These are phyloP conservation scores for Syrphus vitripennis DNA, from an alignment of 2,888 invertebrate genomes.

Conservation along the genomic window DNA sequence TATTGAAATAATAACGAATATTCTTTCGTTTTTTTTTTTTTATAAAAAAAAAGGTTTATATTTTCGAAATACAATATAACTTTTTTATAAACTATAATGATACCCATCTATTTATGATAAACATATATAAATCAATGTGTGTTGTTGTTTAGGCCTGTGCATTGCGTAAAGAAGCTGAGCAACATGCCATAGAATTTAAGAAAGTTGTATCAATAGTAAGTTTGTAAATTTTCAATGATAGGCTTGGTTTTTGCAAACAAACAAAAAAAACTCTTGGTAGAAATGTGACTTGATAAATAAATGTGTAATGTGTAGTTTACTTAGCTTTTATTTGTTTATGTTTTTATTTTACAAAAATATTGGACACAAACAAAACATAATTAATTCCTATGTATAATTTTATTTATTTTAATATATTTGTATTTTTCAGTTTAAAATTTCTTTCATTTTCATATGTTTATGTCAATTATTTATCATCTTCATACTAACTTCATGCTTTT, in stretches of 20 bases:
- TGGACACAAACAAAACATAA: neutral
- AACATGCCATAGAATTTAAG: constrained; percentile 88
- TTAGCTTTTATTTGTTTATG: neutral
- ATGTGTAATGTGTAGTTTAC: neutral
- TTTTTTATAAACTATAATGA: neutral
- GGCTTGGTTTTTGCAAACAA: neutral
- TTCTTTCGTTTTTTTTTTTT: too few relatives aligned
- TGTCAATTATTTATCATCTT: neutral
- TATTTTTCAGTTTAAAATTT: neutral
- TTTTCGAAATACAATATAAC: neutral
- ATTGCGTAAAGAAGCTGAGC: constrained; percentile 87
- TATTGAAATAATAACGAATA: constrained; percentile 30
- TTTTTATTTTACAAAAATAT: constrained; percentile 5
- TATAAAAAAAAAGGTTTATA: constrained; percentile 57
- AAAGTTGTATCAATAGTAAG: constrained; percentile 89
- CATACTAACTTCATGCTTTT: neutral
- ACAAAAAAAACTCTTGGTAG: neutral
- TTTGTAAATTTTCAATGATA: constrained; percentile 74
- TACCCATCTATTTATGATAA: neutral
- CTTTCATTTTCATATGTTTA: neutral
- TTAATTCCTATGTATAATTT: neutral
- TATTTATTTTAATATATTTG: neutral
- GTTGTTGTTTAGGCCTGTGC: constrained; percentile 84
- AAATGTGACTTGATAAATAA: neutral
- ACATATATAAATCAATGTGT: constrained; percentile 1